Percentiles rank a stretch among this genome's conserved stretches.
Evolutionary conservation across 2,888 invertebrate genomes (phyloP).

Genomic region (Tolmerus cingulatus): DNA sequence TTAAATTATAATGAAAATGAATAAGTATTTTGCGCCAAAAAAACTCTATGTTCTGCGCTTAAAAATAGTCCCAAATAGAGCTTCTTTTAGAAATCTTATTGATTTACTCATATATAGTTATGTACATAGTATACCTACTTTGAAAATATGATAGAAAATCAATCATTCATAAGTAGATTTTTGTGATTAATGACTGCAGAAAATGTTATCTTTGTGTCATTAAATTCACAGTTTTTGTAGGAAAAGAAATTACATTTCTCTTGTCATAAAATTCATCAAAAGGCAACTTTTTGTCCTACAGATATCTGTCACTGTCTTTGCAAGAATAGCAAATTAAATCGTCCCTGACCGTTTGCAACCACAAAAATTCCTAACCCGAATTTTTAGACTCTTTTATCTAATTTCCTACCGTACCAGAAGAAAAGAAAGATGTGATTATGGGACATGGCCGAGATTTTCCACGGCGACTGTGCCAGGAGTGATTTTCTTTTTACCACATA

Average conservation of each 20-base stretch:
- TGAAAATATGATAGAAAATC: too few relatives aligned
- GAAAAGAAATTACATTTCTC: neutral
- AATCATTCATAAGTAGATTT: too few relatives aligned
- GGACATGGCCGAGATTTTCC: slow-evolving; percentile 28
- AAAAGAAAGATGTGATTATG: slow-evolving; percentile 32
- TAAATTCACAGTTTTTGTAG: neutral
- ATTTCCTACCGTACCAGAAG: neutral
- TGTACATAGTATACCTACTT: too few relatives aligned
- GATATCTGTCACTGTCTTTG: neutral
- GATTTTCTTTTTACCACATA: neutral
- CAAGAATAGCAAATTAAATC: neutral
- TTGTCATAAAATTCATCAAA: neutral
- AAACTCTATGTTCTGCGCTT: too few relatives aligned
- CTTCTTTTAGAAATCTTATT: too few relatives aligned
- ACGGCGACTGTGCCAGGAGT: neutral
- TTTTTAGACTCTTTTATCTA: slow-evolving; percentile 8
- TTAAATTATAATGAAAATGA: too few relatives aligned
- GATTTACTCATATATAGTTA: too few relatives aligned
- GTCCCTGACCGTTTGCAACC: neutral
- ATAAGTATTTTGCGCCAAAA: too few relatives aligned
- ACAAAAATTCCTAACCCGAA: neutral
- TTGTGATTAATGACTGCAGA: too few relatives aligned
- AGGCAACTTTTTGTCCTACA: neutral
- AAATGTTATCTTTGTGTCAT: neutral
- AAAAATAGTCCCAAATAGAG: too few relatives aligned